A percentile compares a stretch with the other conserved stretches of the same genome.
Evolutionary conservation across 2,797 vertebrate species (phyloP).

Genomic region (Onychomys torridus): DNA sequence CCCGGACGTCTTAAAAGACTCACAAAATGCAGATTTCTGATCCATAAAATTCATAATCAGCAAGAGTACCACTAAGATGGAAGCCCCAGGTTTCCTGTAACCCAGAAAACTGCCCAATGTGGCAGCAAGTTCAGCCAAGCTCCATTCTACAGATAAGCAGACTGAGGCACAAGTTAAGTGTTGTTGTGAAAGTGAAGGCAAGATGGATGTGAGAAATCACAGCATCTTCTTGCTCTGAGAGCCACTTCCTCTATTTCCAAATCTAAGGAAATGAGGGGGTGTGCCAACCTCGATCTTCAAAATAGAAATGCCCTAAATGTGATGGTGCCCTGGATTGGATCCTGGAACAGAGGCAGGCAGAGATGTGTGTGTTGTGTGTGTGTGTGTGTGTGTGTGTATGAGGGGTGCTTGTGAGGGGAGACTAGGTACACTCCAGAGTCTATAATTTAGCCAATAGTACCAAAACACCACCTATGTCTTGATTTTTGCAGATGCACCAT

Average conservation of each 20-base stretch:
- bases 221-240: not conserved
- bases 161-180: not conserved
- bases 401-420: too few relatives aligned
- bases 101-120: not conserved
- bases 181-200: conserved; percentile 28
- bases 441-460: not conserved
- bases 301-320: conserved; percentile 14
- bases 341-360: not conserved
- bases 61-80: not conserved
- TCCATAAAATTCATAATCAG: not conserved
- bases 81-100: not conserved
- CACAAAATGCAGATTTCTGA: conserved; percentile 15
- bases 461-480: not conserved
- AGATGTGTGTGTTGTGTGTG: not conserved
- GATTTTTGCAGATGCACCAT: not conserved
- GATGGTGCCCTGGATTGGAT: not conserved
- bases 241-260: conserved; percentile 18
- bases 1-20: not conserved
- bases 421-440: not conserved
- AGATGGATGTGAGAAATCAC: not conserved
- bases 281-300: not conserved
- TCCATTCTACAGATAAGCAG: not conserved
- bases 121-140: not conserved
- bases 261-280: not conserved
- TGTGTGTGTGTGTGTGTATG: not conserved